Conservation (phyloP, 2,888 invertebrate species). For the Tetheella fluctuosa region DNA sequence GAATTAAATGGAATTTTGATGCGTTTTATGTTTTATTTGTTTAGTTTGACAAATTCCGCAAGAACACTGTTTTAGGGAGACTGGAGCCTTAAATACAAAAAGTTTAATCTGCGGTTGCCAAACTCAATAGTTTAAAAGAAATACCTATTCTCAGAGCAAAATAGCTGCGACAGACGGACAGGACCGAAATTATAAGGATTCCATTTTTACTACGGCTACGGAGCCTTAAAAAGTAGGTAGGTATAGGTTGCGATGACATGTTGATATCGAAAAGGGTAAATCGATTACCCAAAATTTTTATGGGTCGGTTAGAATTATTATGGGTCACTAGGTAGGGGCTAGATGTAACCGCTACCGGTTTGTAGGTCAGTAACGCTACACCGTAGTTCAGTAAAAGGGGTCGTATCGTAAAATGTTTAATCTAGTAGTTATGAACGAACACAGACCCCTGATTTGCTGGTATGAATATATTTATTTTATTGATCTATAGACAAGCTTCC, state of each 20-base stretch:
- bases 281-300: neutral
- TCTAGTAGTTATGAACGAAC: neutral
- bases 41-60: no score
- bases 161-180: no score
- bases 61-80: no score
- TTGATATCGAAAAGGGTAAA: neutral
- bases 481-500: neutral
- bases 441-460: neutral
- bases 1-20: no score
- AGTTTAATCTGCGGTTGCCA: no score
- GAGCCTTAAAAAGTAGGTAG: no score
- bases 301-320: conserved; percentile 2
- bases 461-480: neutral
- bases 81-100: no score
- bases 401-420: neutral
- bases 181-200: no score
- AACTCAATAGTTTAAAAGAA: no score
- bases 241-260: neutral
- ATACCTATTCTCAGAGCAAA: no score
- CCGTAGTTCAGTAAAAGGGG: neutral
- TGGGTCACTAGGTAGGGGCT: neutral
- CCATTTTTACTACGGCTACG: no score
- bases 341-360: neutral
- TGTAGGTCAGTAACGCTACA: neutral
- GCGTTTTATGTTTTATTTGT: no score